phyloP scores from a whole-genome alignment of 2,113 vertebrate species.

The Asarcornis scutulata region DNA sequence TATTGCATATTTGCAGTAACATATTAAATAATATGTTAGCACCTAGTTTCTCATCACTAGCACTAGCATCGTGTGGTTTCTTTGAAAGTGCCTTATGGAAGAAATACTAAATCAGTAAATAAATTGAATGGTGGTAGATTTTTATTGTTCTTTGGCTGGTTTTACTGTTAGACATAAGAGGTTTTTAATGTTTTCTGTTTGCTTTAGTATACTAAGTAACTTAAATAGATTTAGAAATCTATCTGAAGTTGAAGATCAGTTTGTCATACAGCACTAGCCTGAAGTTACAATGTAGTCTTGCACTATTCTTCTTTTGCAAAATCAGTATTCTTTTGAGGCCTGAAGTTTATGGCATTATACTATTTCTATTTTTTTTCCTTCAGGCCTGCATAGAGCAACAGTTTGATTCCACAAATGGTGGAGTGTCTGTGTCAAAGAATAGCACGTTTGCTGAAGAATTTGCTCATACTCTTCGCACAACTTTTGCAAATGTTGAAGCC shows the following conservation, averaged over 20 bases:
- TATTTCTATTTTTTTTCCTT: neutral
- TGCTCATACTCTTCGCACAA: constrained; percentile 87
- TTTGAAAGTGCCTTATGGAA: neutral
- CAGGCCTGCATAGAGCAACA: constrained; percentile 96
- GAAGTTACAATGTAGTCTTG: neutral
- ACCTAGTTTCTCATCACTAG: neutral
- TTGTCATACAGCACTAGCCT: too few species aligned
- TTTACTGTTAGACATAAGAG: neutral
- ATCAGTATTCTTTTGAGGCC: neutral
- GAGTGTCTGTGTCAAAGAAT: constrained; percentile 92
- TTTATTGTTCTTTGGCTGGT: neutral
- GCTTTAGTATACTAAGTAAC: neutral
- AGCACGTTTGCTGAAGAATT: constrained; percentile 96
- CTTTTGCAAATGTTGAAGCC: constrained; percentile 91
- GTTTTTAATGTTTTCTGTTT: neutral
- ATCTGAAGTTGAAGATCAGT: neutral
- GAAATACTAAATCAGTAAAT: neutral
- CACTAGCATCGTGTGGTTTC: neutral
- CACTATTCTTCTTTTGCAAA: neutral
- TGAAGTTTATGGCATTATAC: neutral
- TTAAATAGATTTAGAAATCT: neutral
- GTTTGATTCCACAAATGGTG: constrained; percentile 90
- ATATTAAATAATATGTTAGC: neutral
- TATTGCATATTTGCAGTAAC: neutral
- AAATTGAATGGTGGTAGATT: neutral